Percentiles rank a stretch among this genome's conserved stretches.
phyloP scores from a whole-genome alignment of 2,888 invertebrate species.

The Diadegma fenestrale region DNA sequence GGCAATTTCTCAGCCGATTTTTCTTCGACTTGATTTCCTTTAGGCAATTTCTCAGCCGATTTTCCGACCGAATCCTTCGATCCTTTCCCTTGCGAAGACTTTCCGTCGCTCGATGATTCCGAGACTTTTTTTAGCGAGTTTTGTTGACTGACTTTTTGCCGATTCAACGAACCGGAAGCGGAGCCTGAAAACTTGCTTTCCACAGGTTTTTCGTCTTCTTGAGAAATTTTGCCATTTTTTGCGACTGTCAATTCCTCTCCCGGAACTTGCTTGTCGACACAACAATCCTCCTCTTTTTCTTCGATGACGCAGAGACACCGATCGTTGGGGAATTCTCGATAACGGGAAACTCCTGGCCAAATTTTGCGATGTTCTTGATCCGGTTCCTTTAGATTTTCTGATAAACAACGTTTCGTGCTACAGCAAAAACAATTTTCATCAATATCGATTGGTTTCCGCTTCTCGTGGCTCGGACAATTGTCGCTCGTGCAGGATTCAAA shows the following conservation, averaged over 20 bases:
- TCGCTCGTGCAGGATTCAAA: not conserved
- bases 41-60: not conserved
- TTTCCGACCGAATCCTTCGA: too few relatives aligned
- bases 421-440: slow-evolving; percentile 37
- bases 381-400: not conserved
- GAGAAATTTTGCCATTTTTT: not conserved
- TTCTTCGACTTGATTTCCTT: not conserved
- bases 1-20: not conserved
- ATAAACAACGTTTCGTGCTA: slow-evolving; percentile 9
- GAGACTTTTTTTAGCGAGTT: not conserved
- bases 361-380: slow-evolving; percentile 11
- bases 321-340: slow-evolving; percentile 27
- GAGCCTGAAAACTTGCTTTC: not conserved
- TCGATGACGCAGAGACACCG: slow-evolving; percentile 69
- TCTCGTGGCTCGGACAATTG: slow-evolving; percentile 2
- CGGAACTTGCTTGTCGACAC: slow-evolving; percentile 19
- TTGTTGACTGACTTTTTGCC: not conserved
- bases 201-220: not conserved
- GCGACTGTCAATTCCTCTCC: slow-evolving; percentile 43
- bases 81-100: not conserved
- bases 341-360: not conserved
- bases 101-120: not conserved
- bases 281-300: slow-evolving; percentile 67
- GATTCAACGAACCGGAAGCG: not conserved
- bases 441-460: not conserved